A percentile compares a stretch with the other conserved stretches of the same genome.
These are phyloP conservation scores for Nomada goodeniana DNA, from an alignment of 2,888 invertebrate genomes.

Conservation along the genomic window DNA sequence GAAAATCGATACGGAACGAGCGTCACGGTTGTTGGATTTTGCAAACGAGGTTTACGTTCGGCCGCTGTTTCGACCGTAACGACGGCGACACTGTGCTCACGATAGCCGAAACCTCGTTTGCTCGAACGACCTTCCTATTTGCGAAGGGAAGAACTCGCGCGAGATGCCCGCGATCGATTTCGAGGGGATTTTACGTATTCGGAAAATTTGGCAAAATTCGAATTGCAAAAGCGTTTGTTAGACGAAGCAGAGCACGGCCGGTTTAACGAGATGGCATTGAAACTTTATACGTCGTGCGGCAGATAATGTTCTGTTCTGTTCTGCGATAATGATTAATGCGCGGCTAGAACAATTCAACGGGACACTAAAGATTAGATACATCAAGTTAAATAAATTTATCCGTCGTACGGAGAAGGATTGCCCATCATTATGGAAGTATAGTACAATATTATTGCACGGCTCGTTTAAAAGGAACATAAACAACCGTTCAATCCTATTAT, in stretches of 20 bases:
- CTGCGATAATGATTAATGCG: too few relatives aligned
- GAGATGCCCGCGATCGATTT: not conserved
- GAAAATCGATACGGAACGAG: constrained; percentile 57
- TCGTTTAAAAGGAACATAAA: too few relatives aligned
- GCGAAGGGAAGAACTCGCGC: not conserved
- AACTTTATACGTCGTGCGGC: not conserved
- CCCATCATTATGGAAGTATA: too few relatives aligned
- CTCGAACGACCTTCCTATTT: not conserved
- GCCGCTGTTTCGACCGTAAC: not conserved
- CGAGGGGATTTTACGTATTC: not conserved
- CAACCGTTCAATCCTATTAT: too few relatives aligned
- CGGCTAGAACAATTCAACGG: too few relatives aligned
- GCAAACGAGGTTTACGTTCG: constrained; percentile 37
- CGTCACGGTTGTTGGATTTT: constrained; percentile 45
- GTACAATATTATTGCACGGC: too few relatives aligned
- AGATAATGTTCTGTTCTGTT: too few relatives aligned
- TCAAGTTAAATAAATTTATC: too few relatives aligned
- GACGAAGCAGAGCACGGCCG: too few relatives aligned
- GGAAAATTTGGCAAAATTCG: not conserved
- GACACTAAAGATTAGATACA: too few relatives aligned
- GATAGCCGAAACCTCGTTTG: not conserved
- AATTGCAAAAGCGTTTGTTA: not conserved
- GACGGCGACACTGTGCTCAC: not conserved
- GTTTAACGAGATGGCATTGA: not conserved
- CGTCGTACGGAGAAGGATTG: too few relatives aligned